phyloP scores from a whole-genome alignment of 2,888 invertebrate genomes.

The Molorchus minor region DNA sequence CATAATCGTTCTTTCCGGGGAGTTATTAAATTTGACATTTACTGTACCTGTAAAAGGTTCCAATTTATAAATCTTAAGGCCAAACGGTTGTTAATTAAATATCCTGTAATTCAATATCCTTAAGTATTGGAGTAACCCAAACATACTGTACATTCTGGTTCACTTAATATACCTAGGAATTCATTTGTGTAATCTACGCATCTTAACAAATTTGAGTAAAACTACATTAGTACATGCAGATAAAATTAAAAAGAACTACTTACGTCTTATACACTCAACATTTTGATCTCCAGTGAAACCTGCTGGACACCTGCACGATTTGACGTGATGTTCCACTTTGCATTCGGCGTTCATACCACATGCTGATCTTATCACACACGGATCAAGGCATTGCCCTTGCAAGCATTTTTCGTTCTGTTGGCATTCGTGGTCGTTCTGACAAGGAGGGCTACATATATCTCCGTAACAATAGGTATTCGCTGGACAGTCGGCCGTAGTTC shows the following conservation, averaged over 20 bases:
- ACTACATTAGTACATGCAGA: no score
- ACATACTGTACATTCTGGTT: no score
- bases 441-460: conserved; percentile 81
- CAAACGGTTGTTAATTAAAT: no score
- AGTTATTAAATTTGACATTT: no score
- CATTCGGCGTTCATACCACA: conserved; percentile 89
- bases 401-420: conserved; percentile 80
- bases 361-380: conserved; percentile 77
- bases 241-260: conserved; percentile 52
- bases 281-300: conserved; percentile 87
- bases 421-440: conserved; percentile 83
- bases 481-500: conserved; percentile 77
- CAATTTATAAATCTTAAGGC: no score
- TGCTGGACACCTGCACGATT: conserved; percentile 83
- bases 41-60: no score
- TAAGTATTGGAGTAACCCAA: no score
- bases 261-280: conserved; percentile 85
- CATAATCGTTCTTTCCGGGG: no score
- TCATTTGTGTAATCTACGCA: no score
- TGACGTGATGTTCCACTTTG: conserved; percentile 74
- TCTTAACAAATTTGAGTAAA: no score
- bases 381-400: conserved; percentile 83
- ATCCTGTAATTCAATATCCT: no score
- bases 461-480: conserved; percentile 84
- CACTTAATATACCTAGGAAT: no score